A percentile compares a stretch with the other conserved stretches of the same genome.
phyloP scores from a whole-genome alignment of 2,888 invertebrate species.

The Mycalesis mineus region DNA sequence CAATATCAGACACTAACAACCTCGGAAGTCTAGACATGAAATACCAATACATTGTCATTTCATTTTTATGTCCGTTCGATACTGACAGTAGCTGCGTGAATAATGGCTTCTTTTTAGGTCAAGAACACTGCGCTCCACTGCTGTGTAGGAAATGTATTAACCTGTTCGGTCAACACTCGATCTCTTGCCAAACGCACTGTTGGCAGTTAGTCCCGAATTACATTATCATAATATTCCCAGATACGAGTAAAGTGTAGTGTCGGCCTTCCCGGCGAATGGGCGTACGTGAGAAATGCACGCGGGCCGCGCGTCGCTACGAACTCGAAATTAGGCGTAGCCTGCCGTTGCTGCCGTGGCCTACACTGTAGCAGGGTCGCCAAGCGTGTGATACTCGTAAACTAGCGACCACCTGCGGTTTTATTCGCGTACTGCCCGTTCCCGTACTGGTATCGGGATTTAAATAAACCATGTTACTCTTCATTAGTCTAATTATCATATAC shows the following conservation, averaged over 20 bases:
- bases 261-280: not conserved
- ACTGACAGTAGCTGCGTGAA: not conserved
- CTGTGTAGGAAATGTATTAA: conserved; percentile 4
- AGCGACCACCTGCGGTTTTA: no score
- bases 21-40: no score
- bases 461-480: no score
- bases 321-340: conserved; percentile 5
- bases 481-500: no score
- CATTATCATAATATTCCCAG: conserved; percentile 1
- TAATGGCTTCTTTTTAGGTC: conserved; percentile 5
- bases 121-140: conserved; percentile 4
- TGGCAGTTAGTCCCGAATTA: not conserved
- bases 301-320: conserved; percentile 4
- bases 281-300: conserved; percentile 4
- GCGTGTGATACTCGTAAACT: no score
- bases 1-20: no score
- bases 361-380: no score
- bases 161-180: conserved; percentile 7
- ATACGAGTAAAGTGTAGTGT: not conserved
- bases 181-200: conserved; percentile 5
- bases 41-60: not conserved
- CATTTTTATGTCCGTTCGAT: not conserved
- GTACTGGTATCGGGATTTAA: no score
- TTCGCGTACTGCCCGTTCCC: no score
- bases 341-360: not conserved